phyloP scores from a whole-genome alignment of 2,888 invertebrate genomes.

The Dasysyrphus tricinctus region DNA sequence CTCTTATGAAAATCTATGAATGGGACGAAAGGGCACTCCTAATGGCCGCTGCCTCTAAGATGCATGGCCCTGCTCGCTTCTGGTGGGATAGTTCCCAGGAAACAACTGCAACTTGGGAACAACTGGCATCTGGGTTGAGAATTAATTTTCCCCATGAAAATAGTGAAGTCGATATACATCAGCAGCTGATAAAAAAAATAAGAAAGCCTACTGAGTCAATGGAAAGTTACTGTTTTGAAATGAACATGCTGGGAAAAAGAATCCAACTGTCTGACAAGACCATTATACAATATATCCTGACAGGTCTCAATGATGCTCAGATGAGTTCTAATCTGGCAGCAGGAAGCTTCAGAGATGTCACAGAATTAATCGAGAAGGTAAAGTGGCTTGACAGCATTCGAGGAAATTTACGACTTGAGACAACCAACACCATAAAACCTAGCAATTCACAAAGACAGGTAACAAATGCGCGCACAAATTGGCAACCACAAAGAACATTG shows the following conservation, averaged over 20 bases:
- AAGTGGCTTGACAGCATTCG: constrained; percentile 18
- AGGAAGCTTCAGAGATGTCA: neutral
- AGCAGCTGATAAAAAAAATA: neutral
- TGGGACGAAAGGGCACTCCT: neutral
- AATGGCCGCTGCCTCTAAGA: neutral
- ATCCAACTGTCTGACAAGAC: constrained; percentile 29
- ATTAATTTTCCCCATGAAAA: neutral
- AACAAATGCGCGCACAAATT: neutral
- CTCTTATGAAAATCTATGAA: neutral
- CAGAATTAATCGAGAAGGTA: constrained; percentile 26
- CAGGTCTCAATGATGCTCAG: constrained; percentile 17
- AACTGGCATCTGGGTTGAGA: neutral
- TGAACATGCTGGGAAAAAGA: constrained; percentile 29
- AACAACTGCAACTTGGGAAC: neutral
- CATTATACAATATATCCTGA: constrained; percentile 36
- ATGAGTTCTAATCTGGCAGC: constrained; percentile 26
- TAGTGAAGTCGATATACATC: constrained; percentile 6
- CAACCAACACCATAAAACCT: neutral
- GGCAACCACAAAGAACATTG: neutral
- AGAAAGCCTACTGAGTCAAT: constrained; percentile 7
- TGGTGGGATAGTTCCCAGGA: constrained; percentile 3
- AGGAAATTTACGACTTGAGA: neutral
- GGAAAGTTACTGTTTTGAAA: constrained; percentile 14
- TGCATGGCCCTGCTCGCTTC: neutral
- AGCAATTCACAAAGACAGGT: neutral